phyloP scores from a whole-genome alignment of 2,888 invertebrate species.

The Zaprionus obscuricornis region DNA sequence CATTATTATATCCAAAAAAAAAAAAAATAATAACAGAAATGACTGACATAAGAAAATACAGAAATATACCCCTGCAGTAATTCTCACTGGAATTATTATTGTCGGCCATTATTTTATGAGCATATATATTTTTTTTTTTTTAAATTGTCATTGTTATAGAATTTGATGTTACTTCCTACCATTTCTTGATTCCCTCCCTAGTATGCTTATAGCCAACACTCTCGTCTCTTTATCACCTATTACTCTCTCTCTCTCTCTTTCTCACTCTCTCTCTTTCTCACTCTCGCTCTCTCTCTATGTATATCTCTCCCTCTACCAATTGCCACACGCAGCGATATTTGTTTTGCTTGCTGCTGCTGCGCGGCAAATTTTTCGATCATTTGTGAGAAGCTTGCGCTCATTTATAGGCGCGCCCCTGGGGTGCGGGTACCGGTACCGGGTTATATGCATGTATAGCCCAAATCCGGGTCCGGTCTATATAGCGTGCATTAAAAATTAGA shows the following conservation, averaged over 20 bases:
- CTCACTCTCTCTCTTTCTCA: conserved; percentile 21
- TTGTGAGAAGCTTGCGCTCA: conserved; percentile 47
- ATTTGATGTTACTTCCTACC: conserved; percentile 28
- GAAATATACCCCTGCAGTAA: conserved; percentile 1
- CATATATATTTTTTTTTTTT: no score
- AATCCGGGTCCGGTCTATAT: conserved; percentile 13
- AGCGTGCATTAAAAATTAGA: conserved; percentile 56
- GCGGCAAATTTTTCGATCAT: no score
- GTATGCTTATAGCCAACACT: no score
- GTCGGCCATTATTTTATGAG: conserved; percentile 77
- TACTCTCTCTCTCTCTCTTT: not conserved
- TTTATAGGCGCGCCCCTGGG: conserved; percentile 41
- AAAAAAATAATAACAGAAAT: not conserved
- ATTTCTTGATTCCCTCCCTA: conserved; percentile 1
- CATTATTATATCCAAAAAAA: not conserved
- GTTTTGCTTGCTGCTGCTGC: no score
- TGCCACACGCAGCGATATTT: no score
- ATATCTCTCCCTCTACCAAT: not conserved
- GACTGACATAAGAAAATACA: conserved; percentile 2
- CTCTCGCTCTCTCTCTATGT: not conserved
- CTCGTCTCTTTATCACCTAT: conserved; percentile 26
- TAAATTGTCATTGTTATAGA: conserved; percentile 57
- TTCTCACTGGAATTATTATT: conserved; percentile 60
- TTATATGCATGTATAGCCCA: not conserved
- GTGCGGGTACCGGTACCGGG: conserved; percentile 10